Conservation (phyloP, 2,888 invertebrate genomes). For the Dolichomitus sp. region DNA sequence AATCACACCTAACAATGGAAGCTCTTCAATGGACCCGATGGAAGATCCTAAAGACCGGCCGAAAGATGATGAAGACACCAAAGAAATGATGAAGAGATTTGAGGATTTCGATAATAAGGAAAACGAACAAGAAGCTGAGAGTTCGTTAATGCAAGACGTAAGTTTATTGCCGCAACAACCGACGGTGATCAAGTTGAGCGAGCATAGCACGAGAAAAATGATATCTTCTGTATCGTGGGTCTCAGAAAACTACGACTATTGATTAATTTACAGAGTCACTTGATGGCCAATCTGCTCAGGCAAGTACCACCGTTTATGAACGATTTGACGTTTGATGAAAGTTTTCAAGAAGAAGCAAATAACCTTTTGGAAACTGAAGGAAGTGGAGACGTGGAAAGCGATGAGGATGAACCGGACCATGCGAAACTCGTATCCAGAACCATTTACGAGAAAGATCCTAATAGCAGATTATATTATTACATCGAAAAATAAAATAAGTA, state of each 20-base stretch:
- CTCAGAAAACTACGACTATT: conserved; percentile 77
- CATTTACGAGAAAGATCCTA: conserved; percentile 72
- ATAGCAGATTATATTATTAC: conserved; percentile 74
- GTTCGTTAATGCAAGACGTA: conserved; percentile 62
- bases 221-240: conserved; percentile 75
- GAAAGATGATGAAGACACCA: conserved; percentile 11
- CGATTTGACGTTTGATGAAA: conserved; percentile 5
- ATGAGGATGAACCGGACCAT: conserved; percentile 30
- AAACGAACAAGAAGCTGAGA: conserved; percentile 42
- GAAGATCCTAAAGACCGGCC: neutral
- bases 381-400: conserved; percentile 40
- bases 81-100: conserved; percentile 42
- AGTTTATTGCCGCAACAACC: conserved; percentile 57
- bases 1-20: conserved; percentile 72
- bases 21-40: conserved; percentile 13
- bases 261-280: conserved; percentile 71
- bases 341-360: neutral
- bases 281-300: conserved; percentile 68
- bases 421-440: neutral
- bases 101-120: conserved; percentile 39
- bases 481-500: conserved; percentile 62
- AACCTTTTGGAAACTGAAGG: conserved; percentile 33
- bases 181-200: conserved; percentile 72
- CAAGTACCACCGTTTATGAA: conserved; percentile 44
- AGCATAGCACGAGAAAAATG: conserved; percentile 74